Evolutionary conservation across 2,797 vertebrate genomes (phyloP), one percentile per base, ranked within the genome.

Genomic region (Gallinago stenura): DNA sequence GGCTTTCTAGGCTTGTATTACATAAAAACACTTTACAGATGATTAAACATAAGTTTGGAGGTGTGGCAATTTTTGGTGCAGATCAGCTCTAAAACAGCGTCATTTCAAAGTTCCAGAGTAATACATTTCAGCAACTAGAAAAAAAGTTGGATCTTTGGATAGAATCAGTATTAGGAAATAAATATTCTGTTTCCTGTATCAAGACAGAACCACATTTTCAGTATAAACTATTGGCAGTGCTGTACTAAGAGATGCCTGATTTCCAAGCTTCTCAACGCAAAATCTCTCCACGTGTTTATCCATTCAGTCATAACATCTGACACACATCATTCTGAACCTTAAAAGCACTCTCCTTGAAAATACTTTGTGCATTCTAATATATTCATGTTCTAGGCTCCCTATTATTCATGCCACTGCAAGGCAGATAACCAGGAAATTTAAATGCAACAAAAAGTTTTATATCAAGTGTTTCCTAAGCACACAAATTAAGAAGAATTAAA

Each of bases 391-490:
- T 78, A 54, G 53, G 25, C 48, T 94, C 91, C 51, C 91, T 90
- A 87, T 95, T 88, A 95, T 61, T 97, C 92, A 95, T 79, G 73
- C 22, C 81, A 87, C 69, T 76, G 66, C 87, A 88, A 48, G 46
- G 83, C 43, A 96, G 78, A 95, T 96, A 97, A 97, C 35, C 84
- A 96, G 95, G 89, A 95, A 96, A 97, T 97, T 90, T 96, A 96
- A 96, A 97, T 95, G 96, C 95, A 95, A 92, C 88, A 83, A 51
- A 39, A 95, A 89, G 41, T 89, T 95, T 88, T 85, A 48, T 50
- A 80, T 73, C 79, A 77, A 90, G 90, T 50, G 41, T 88, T 94
- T 93, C 37, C 41, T 57, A 95, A 79, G 83, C 76, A 84, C 73
- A 77, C 41, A 91, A 96, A 97, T 95, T 83, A 96, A 68, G 81